Conservation (phyloP, 2,888 invertebrate genomes). For the Brenthis ino region DNA sequence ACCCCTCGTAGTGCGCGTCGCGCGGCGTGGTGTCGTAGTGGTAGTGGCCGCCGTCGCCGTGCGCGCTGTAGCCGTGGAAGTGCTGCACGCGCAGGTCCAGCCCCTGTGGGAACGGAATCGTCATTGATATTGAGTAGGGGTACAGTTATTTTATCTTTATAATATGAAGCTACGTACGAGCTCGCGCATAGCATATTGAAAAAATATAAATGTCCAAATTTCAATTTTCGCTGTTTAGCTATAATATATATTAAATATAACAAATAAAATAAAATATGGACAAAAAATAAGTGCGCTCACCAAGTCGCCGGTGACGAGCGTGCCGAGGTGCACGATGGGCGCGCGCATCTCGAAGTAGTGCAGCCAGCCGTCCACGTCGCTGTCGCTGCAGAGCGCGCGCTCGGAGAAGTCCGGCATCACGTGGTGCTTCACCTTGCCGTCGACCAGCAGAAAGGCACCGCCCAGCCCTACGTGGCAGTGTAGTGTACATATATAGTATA, state of each 20-base stretch:
- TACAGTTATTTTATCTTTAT: too few relatives aligned
- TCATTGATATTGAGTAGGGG: too few relatives aligned
- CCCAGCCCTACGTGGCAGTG: constrained; percentile 85
- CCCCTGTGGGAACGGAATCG: constrained; percentile 79
- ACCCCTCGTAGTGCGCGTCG: constrained; percentile 93
- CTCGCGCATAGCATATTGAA: background rate
- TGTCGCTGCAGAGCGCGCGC: constrained; percentile 86
- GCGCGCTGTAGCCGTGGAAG: constrained; percentile 94
- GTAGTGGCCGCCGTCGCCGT: constrained; percentile 96
- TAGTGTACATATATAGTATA: too few relatives aligned
- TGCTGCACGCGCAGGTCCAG: constrained; percentile 96
- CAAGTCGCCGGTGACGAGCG: constrained; percentile 92
- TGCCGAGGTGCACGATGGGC: constrained; percentile 93
- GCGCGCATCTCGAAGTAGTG: constrained; percentile 95
- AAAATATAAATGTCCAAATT: background rate
- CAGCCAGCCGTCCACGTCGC: constrained; percentile 92
- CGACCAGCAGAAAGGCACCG: constrained; percentile 92
- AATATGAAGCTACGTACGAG: too few relatives aligned
- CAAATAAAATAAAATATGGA: too few relatives aligned
- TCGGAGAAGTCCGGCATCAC: constrained; percentile 97
- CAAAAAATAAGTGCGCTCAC: constrained; percentile 66
- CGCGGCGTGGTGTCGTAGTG: constrained; percentile 97
- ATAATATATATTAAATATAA: too few relatives aligned
- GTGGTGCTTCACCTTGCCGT: constrained; percentile 93
- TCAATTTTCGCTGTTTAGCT: too few relatives aligned